Conservation (phyloP, 2,113 vertebrate species). For the Equus przewalskii region DNA sequence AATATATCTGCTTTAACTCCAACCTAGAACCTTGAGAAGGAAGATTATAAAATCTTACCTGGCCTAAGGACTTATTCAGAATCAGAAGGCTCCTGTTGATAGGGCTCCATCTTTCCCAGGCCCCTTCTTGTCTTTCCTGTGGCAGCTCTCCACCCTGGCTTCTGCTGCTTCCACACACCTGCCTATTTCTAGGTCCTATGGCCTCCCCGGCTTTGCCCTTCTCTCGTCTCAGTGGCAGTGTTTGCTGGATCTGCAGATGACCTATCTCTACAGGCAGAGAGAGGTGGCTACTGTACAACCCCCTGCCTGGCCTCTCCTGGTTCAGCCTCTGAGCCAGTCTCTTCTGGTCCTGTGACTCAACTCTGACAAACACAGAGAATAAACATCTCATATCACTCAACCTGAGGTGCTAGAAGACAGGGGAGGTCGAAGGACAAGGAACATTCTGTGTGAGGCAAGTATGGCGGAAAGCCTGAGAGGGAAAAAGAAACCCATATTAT, state of each 20-base stretch:
- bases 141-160: not conserved
- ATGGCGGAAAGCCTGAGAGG: not conserved
- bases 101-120: not conserved
- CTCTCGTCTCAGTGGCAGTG: not conserved
- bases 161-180: not conserved
- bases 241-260: not conserved
- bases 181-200: not conserved
- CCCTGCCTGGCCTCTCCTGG: not conserved
- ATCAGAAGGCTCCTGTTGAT: not conserved
- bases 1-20: not conserved
- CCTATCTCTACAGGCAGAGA: not conserved
- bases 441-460: not conserved
- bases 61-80: not conserved
- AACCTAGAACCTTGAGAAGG: not conserved
- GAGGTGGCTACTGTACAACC: not conserved
- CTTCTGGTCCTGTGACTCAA: not conserved
- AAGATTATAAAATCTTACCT: not conserved
- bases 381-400: not conserved
- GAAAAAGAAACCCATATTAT: not conserved
- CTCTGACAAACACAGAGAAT: not conserved
- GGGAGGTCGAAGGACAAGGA: not conserved
- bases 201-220: not conserved
- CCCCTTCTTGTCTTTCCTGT: not conserved
- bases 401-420: not conserved
- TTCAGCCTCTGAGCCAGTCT: not conserved